These are phyloP conservation scores for Trematomus loennbergii DNA, from an alignment of 2,113 vertebrate species.

Conservation along the genomic window DNA sequence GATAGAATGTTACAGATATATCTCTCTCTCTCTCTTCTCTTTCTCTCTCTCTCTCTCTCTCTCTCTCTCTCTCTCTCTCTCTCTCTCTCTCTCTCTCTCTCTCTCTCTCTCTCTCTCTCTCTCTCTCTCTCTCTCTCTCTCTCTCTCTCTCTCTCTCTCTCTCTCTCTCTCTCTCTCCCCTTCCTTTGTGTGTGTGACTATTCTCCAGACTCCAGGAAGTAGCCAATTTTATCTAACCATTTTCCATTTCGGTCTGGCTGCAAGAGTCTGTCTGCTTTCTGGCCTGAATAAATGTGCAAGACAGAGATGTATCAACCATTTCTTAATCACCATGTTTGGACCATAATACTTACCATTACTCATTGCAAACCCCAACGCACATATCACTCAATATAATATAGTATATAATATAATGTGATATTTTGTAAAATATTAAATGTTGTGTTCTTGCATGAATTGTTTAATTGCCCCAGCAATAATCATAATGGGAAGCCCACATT, in stretches of 20 bases:
- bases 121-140: too few relatives aligned
- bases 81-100: too few relatives aligned
- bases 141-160: too few relatives aligned
- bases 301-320: constrained; percentile 1
- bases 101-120: too few relatives aligned
- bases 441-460: neutral
- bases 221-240: constrained; percentile 67
- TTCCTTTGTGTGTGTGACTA: too few relatives aligned
- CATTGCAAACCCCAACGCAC: neutral
- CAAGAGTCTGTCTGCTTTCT: constrained; percentile 28
- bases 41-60: neutral
- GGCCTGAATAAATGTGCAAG: constrained; percentile 11
- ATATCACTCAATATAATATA: neutral
- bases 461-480: neutral
- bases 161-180: too few relatives aligned
- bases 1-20: too few relatives aligned
- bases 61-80: constrained; percentile 10
- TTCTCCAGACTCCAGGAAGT: constrained; percentile 72
- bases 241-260: constrained; percentile 58
- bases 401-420: neutral
- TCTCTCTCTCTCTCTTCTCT: too few relatives aligned
- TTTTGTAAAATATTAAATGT: neutral
- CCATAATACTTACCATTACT: neutral
- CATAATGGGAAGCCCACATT: neutral
- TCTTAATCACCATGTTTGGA: neutral